Conservation (phyloP, 2,888 invertebrate genomes). For the Drosophila fulvimacula region DNA sequence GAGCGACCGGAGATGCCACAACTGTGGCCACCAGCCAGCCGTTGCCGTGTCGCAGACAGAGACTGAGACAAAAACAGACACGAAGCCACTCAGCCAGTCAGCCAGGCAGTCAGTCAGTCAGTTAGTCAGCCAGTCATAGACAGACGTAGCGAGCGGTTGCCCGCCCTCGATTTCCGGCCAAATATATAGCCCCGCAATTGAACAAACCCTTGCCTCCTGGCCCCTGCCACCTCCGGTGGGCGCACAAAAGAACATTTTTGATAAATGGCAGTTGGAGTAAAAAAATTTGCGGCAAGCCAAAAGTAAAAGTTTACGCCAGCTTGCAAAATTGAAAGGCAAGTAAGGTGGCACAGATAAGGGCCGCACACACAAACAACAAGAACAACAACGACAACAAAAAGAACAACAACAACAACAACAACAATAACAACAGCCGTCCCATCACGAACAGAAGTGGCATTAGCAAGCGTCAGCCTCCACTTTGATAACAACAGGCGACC, state of each 20-base stretch:
- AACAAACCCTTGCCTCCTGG: conserved; percentile 4
- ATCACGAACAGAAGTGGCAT: conserved; percentile 54
- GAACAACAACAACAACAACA: conserved; percentile 27
- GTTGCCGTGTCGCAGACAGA: conserved; percentile 36
- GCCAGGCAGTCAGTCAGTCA: conserved; percentile 12
- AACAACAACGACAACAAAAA: conserved; percentile 22
- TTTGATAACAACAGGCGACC: conserved; percentile 44
- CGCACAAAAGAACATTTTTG: conserved; percentile 39
- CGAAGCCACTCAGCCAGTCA: conserved; percentile 30
- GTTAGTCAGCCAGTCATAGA: too few species aligned
- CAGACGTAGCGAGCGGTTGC: conserved; percentile 1
- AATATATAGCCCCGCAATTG: conserved; percentile 7
- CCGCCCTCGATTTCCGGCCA: conserved; percentile 50
- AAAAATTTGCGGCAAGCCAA: conserved; percentile 61
- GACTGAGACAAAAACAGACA: conserved; percentile 33
- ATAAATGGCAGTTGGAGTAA: conserved; percentile 59
- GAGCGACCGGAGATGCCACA: conserved; percentile 46
- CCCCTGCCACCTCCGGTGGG: background rate
- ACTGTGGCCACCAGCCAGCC: conserved; percentile 42
- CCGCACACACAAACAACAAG: conserved; percentile 22
- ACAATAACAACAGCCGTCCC: conserved; percentile 51
- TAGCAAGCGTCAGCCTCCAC: conserved; percentile 62
- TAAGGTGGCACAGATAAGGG: conserved; percentile 57
- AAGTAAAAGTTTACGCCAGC: conserved; percentile 60
- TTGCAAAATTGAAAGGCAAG: conserved; percentile 45